Base-by-base conservation (phyloP, 2,888 invertebrate species). In the Drosophila tripunctata region DNA sequence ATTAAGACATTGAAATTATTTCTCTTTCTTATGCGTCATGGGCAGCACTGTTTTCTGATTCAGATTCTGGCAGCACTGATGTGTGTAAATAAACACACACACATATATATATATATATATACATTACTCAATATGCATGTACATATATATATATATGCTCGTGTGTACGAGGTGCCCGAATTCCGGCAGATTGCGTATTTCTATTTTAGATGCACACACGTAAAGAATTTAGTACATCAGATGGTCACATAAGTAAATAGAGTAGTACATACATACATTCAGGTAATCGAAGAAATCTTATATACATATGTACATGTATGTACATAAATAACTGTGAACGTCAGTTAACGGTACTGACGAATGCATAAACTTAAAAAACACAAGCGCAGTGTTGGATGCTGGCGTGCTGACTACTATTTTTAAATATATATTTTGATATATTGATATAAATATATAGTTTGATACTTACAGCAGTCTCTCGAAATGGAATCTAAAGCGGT, bases 401-500 rank as follows among this genome's bases (percentile, higher is more conserved):
- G n/a, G n/a, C n/a, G n/a, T n/a, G n/a, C n/a, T n/a, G n/a, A n/a
- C n/a, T n/a, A n/a, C n/a, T n/a, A n/a, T n/a, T 7, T n/a, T 24
- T 4, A 24, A 21, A 14, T 48, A 7, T 14, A 12, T 33, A 2
- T 15, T 15, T 1, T 14, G 5, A 10, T 14, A 22, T n/a, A n/a
- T n/a, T n/a, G n/a, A n/a, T n/a, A n/a, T n/a, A n/a, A n/a, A n/a
- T n/a, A n/a, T n/a, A n/a, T n/a, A n/a, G n/a, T 27, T 27, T 27
- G 10, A 27, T 10, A 8, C 10, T 27, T 27, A 10, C 27, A 14
- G 7, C 21, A 12, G 21, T 5, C 21, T 57, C 24, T 2, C 19
- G 6, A 7, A 24, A 68, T 73, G 72, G 72, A 71, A 51, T 35
- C 40, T 1, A 71, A 55, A 55, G 63, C 55, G 19, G 71, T 72